phyloP scores from a whole-genome alignment of 2,113 vertebrate genomes.

The Pyrgilauda ruficollis region DNA sequence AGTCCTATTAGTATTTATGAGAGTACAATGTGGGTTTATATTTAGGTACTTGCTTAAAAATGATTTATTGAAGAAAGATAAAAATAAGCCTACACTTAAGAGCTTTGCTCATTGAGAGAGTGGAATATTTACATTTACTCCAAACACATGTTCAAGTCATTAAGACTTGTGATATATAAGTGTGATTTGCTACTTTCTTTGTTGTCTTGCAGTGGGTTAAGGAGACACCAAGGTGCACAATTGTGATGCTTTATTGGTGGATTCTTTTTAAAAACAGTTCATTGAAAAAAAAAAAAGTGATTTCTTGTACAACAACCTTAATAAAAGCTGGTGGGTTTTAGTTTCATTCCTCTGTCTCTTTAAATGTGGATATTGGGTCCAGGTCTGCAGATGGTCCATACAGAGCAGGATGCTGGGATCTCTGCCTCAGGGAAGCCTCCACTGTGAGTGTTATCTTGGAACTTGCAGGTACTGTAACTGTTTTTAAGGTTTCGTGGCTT shows the following conservation, averaged over 20 bases:
- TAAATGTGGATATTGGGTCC: not conserved
- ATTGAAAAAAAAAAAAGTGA: not conserved
- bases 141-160: constrained; percentile 27
- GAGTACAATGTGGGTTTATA: not conserved
- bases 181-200: not conserved
- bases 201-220: not conserved
- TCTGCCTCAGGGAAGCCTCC: not conserved
- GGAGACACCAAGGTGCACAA: not conserved
- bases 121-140: constrained; percentile 54
- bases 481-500: not conserved
- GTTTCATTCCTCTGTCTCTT: not conserved
- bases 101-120: constrained; percentile 13
- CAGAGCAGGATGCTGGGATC: not conserved
- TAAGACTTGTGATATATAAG: not conserved
- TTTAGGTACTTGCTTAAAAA: constrained; percentile 51
- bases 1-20: constrained; percentile 38
- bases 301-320: not conserved
- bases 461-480: not conserved
- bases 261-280: not conserved
- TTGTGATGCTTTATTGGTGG: not conserved
- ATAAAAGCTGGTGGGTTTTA: not conserved
- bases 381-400: not conserved
- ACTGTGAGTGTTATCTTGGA: not conserved
- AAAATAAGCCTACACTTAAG: constrained; percentile 43
- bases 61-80: constrained; percentile 58